Percentiles rank a stretch among this genome's conserved stretches.
These are phyloP conservation scores for Ostrea denselamellosa DNA, from an alignment of 1,140 invertebrate genomes.

Conservation along the genomic window DNA sequence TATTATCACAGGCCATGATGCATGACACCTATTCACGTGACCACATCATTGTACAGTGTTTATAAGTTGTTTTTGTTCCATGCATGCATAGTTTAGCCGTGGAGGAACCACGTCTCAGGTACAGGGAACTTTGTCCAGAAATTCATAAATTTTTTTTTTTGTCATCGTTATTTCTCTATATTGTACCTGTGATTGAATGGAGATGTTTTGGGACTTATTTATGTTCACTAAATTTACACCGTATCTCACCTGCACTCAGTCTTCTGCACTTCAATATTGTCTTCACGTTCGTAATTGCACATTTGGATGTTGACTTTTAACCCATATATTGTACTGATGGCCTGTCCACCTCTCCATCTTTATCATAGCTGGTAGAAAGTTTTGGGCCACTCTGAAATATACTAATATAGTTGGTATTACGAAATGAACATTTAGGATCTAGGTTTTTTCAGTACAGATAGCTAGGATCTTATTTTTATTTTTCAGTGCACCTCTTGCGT, in stretches of 20 bases:
- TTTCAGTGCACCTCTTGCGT: too few species aligned
- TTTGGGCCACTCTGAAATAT: neutral
- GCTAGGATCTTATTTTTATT: too few species aligned
- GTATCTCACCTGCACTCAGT: neutral
- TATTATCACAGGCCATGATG: neutral
- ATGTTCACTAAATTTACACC: neutral
- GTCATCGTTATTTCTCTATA: neutral
- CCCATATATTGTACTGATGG: neutral
- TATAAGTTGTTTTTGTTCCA: slow-evolving; percentile 38
- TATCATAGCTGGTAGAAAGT: neutral
- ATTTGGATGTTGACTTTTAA: too few species aligned
- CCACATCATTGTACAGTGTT: neutral
- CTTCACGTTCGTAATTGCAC: too few species aligned
- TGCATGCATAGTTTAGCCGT: slow-evolving; percentile 36
- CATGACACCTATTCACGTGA: slow-evolving; percentile 27
- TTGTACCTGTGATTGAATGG: neutral
- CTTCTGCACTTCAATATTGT: neutral
- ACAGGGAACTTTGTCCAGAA: neutral
- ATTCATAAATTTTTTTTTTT: neutral
- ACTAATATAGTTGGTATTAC: neutral
- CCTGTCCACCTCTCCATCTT: neutral
- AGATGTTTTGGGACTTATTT: neutral
- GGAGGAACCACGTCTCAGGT: slow-evolving; percentile 20
- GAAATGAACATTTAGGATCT: too few species aligned
- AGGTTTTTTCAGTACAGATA: too few species aligned